Evolutionary conservation across 2,888 invertebrate species (phyloP).

Genomic region (Acleris sparsana): DNA sequence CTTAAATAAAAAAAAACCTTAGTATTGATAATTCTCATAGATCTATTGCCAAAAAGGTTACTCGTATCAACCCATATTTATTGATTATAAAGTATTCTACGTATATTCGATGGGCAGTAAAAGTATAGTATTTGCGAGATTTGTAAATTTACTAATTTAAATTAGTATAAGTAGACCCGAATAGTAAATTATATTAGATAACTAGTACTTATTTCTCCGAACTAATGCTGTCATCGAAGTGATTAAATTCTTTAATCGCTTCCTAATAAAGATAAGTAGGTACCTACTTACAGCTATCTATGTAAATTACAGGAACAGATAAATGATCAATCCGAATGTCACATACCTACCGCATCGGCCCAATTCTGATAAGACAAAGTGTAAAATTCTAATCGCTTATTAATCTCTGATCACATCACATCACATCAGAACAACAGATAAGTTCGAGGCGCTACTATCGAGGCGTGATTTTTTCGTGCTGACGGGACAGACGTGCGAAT

Average conservation of each 20-base stretch:
- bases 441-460: constrained; percentile 34
- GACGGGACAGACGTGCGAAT: constrained; percentile 49
- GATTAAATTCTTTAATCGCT: background rate
- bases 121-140: no score
- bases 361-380: constrained; percentile 17
- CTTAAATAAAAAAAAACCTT: no score
- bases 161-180: no score
- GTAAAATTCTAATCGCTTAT: constrained; percentile 18
- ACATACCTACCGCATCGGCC: constrained; percentile 14
- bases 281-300: background rate
- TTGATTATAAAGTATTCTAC: no score
- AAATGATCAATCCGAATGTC: constrained; percentile 20
- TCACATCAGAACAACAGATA: constrained; percentile 39
- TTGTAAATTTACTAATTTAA: no score
- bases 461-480: constrained; percentile 42
- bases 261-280: background rate
- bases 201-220: no score
- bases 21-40: no score
- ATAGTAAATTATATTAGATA: no score
- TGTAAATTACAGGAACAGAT: constrained; percentile 19
- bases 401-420: constrained; percentile 18
- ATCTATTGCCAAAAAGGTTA: no score
- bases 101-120: no score
- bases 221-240: no score
- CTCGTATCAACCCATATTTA: no score